These are phyloP conservation scores for Zophobas morio DNA, from an alignment of 1,140 invertebrate species.

Conservation along the genomic window DNA sequence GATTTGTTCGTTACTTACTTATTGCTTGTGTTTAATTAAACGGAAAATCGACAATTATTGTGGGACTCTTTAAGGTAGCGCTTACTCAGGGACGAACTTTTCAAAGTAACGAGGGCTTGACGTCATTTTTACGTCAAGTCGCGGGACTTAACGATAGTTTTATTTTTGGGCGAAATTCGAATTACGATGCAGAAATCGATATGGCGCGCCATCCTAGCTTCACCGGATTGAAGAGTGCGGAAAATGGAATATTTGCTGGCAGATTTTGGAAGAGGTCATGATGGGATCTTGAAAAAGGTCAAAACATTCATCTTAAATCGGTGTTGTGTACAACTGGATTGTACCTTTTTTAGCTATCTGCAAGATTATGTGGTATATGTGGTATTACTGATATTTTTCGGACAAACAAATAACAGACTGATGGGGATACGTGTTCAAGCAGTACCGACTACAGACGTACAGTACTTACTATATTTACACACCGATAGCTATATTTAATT, in stretches of 20 bases:
- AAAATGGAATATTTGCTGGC: neutral
- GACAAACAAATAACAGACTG: too few species aligned
- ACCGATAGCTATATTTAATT: too few species aligned
- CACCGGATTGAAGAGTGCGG: neutral
- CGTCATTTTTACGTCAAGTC: constrained; percentile 15
- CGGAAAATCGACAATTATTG: constrained; percentile 1
- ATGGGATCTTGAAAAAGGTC: neutral
- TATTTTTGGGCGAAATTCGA: constrained; percentile 10
- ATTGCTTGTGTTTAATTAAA: neutral
- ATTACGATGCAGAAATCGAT: constrained; percentile 36
- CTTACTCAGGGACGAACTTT: neutral
- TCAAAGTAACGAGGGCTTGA: neutral
- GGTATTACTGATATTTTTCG: too few species aligned
- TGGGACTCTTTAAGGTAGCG: constrained; percentile 3
- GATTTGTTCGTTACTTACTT: neutral
- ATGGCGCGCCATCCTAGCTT: constrained; percentile 2
- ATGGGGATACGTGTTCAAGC: too few species aligned
- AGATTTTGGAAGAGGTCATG: neutral
- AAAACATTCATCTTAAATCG: too few species aligned
- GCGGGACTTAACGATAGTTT: neutral
- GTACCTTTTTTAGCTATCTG: too few species aligned
- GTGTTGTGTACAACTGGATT: too few species aligned
- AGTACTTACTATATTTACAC: too few species aligned
- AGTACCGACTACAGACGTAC: too few species aligned
- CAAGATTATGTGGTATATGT: too few species aligned